These are phyloP conservation scores for Ceratina calcarata DNA, from an alignment of 1,140 invertebrate genomes.

Conservation along the genomic window DNA sequence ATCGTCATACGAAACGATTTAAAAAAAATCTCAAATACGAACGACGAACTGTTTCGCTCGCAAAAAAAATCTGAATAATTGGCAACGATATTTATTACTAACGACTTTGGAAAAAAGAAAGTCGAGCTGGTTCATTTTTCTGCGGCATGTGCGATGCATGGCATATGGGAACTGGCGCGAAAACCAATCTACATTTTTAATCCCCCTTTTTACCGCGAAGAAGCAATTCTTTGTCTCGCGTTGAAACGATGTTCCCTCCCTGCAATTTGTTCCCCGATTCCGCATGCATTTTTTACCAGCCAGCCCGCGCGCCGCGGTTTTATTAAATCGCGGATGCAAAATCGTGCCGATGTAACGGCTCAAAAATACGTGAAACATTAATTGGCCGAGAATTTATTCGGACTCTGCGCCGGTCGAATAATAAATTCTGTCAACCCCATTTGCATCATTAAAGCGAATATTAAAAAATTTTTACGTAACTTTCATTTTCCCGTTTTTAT, in stretches of 20 bases:
- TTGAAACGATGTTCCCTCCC: background rate
- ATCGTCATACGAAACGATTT: too few species aligned
- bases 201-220: slow-evolving; percentile 11
- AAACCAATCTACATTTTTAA: slow-evolving; percentile 18
- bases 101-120: too few species aligned
- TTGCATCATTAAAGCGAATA: too few species aligned
- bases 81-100: too few species aligned
- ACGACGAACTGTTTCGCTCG: too few species aligned
- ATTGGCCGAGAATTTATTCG: background rate
- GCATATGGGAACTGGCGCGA: background rate
- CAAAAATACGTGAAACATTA: slow-evolving; percentile 2
- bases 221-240: slow-evolving; percentile 21
- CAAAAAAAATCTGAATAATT: too few species aligned
- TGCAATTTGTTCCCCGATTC: slow-evolving; percentile 1
- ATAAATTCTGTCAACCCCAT: too few species aligned
- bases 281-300: slow-evolving; percentile 18
- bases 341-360: slow-evolving; percentile 27
- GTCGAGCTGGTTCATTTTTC: background rate
- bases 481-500: too few species aligned
- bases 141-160: background rate
- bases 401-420: background rate
- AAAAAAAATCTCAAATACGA: too few species aligned
- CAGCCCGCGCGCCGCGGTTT: background rate
- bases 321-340: slow-evolving; percentile 7
- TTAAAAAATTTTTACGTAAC: too few species aligned